Base-by-base conservation (phyloP, 2,113 vertebrate species). In the Microtus ochrogaster region DNA sequence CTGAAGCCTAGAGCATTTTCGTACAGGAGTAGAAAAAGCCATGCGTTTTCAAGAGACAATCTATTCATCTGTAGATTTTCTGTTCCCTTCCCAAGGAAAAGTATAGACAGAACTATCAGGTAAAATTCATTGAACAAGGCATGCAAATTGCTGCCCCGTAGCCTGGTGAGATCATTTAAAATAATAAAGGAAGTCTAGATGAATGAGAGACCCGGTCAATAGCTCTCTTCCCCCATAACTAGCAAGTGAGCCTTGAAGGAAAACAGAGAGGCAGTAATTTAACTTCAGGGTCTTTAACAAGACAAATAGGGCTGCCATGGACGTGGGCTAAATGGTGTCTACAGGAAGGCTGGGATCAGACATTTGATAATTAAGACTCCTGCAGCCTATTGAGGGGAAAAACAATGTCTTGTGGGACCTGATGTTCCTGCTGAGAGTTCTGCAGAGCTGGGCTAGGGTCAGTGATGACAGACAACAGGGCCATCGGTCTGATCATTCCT, bases 131-230 rank as follows among this genome's bases (percentile, higher is more conserved):
- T 97, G 97, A 98, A 98, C 94, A 97, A 98, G 98, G 98, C 98
- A 98, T 98, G 98, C 96, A 98, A 98, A 98, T 98, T 97, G 94
- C 97, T 97, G 97, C 94, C 97, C 97, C 98, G 98, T 97, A 97
- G 97, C 97, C 96, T 58, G 16, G 96, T 90, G 97, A 97, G 97
- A 97, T 97, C 97, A 98, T 97, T 98, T 98, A 98, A 98, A 98
- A 98, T 98, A 98, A 98, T 98, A 98, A 97, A 98, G 94, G 91
- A 95, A 97, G 94, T 96, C 93, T 76, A 97, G 97, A 98, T 98
- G 98, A 98, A 98, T 97, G 98, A 98, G 98, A 98, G 96, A 98
- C 97, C 98, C 97, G 98, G 98, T 98, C 97, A 98, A 98, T 98
- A 98, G 98, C 98, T 98, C 97, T 98, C 97, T 98, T 97, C 95